phyloP scores from a whole-genome alignment of 2,113 vertebrate genomes.

The Oceanites oceanicus region DNA sequence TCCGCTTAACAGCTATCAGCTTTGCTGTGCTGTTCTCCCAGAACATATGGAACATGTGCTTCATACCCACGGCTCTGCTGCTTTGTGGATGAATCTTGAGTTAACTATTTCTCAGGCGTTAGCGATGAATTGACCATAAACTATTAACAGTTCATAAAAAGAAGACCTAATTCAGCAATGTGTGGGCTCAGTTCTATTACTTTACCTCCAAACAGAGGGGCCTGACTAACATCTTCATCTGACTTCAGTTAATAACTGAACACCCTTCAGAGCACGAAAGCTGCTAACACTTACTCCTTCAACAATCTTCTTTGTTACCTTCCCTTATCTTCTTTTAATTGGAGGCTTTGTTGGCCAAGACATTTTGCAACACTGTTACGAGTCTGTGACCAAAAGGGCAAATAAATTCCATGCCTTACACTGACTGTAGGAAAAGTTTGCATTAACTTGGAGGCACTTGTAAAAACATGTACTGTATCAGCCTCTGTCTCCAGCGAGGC shows the following conservation, averaged over 20 bases:
- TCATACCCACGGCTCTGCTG: neutral
- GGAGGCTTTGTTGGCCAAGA: neutral
- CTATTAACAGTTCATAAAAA: neutral
- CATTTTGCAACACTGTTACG: neutral
- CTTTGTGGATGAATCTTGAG: neutral
- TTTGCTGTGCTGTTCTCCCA: neutral
- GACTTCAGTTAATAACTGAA: neutral
- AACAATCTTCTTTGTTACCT: neutral
- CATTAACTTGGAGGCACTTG: neutral
- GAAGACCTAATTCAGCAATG: neutral
- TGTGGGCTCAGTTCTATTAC: neutral
- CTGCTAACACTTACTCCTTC: neutral
- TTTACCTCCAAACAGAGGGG: neutral
- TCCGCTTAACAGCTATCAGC: neutral
- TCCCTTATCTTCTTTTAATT: neutral
- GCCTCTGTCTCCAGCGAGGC: neutral
- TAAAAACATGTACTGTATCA: neutral
- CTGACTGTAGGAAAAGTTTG: neutral
- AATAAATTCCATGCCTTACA: neutral
- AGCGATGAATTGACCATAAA: neutral
- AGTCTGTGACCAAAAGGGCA: neutral
- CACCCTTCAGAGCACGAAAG: neutral
- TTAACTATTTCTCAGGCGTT: neutral
- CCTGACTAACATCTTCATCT: neutral
- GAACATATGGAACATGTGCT: neutral